A percentile compares a stretch with the other conserved stretches of the same genome.
These are phyloP conservation scores for Kobus ellipsiprymnus DNA, from an alignment of 2,113 vertebrate genomes.

Conservation along the genomic window DNA sequence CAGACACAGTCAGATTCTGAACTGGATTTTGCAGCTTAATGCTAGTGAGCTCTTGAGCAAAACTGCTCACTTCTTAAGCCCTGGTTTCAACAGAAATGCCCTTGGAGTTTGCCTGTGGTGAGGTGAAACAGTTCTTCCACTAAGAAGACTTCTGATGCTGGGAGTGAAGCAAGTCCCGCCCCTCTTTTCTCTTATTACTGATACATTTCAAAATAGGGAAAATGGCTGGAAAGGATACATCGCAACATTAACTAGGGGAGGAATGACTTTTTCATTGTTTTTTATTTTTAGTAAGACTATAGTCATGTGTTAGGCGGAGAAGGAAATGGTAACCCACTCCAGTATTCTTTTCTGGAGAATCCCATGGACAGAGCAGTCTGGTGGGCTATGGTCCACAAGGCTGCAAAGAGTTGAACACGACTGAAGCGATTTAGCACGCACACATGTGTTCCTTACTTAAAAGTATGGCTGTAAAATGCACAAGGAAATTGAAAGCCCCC, in stretches of 20 bases:
- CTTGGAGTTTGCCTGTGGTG: not conserved
- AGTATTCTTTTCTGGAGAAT: not conserved
- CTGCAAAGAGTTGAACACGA: not conserved
- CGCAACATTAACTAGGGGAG: not conserved
- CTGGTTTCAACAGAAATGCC: not conserved
- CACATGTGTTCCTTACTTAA: not conserved
- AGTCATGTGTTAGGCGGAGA: not conserved
- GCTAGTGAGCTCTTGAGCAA: not conserved
- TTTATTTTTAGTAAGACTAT: not conserved
- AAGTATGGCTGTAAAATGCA: not conserved
- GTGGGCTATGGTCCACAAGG: not conserved
- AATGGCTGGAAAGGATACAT: not conserved
- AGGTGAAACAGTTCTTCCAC: not conserved
- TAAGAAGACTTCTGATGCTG: not conserved
- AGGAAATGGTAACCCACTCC: not conserved
- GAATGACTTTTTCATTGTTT: not conserved
- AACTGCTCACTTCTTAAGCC: not conserved
- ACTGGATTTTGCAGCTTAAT: not conserved
- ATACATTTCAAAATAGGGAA: not conserved
- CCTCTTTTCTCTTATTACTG: not conserved
- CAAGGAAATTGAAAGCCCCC: not conserved
- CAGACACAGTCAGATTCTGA: not conserved
- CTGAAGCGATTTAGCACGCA: not conserved
- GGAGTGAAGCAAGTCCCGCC: not conserved
- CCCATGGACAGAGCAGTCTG: not conserved